Percentiles rank a stretch among this genome's conserved stretches.
Conservation (phyloP, 2,888 invertebrate species). For the Drosophila prostipennis region DNA sequence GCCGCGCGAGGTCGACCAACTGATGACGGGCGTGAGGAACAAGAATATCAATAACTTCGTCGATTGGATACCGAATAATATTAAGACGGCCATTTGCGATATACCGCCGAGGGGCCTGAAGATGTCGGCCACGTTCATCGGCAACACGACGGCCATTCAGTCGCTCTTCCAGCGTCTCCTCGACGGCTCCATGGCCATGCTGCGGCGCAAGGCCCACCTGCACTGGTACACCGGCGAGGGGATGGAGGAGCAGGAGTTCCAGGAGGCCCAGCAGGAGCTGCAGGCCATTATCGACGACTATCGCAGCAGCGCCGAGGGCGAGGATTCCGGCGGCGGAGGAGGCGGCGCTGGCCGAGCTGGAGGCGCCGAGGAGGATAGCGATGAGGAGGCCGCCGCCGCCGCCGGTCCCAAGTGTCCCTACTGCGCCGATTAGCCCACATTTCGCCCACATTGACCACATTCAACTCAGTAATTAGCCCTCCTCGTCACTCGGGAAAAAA, state of each 20-base stretch:
- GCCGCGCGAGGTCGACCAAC: conserved; percentile 80
- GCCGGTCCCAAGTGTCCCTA: conserved; percentile 39
- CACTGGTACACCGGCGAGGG: conserved; percentile 95
- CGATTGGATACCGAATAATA: conserved; percentile 94
- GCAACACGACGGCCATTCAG: conserved; percentile 92
- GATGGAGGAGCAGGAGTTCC: conserved; percentile 95
- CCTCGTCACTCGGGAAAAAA: background rate
- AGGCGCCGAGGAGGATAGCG: conserved; percentile 10
- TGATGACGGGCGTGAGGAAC: conserved; percentile 89
- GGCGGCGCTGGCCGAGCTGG: background rate
- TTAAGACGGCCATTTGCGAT: conserved; percentile 93
- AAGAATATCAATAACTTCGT: conserved; percentile 90
- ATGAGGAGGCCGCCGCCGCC: background rate
- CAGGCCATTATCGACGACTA: conserved; percentile 89
- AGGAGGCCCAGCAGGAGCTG: conserved; percentile 93
- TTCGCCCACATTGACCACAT: background rate
- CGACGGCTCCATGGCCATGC: conserved; percentile 93
- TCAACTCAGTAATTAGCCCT: background rate
- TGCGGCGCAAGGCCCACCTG: conserved; percentile 91
- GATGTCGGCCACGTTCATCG: conserved; percentile 94
- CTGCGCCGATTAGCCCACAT: conserved; percentile 34
- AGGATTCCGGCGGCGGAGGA: conserved; percentile 4
- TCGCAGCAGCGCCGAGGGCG: conserved; percentile 52
- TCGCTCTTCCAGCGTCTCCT: conserved; percentile 91
- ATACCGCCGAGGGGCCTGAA: conserved; percentile 93